Evolutionary conservation across 1,140 invertebrate species (phyloP).

Genomic region (Trachymyrmex septentrionalis): DNA sequence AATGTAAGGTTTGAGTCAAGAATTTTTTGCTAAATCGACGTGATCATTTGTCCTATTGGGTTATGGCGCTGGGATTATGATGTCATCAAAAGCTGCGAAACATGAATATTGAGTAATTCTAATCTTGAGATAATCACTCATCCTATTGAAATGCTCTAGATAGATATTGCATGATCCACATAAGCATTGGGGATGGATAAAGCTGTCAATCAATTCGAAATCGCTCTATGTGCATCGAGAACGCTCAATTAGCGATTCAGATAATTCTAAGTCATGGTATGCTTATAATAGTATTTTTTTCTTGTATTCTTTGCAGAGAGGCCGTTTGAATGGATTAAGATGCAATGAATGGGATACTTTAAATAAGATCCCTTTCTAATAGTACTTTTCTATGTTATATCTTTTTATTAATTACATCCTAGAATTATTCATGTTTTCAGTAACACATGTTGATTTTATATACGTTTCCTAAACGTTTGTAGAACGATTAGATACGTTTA

Average conservation of each 20-base stretch:
- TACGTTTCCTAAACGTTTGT: no score
- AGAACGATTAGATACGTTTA: no score
- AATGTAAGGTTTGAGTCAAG: neutral
- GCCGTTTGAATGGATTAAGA: neutral
- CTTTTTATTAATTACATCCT: constrained; percentile 1
- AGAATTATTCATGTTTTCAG: constrained; percentile 5
- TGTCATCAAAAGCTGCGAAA: constrained; percentile 20
- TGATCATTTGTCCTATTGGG: neutral
- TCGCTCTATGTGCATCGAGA: constrained; percentile 25
- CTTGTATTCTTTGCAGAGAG: neutral
- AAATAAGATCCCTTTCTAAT: no score
- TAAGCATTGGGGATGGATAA: constrained; percentile 28
- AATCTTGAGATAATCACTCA: constrained; percentile 50
- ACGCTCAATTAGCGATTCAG: constrained; percentile 52
- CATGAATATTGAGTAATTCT: constrained; percentile 14
- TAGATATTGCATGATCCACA: constrained; percentile 44
- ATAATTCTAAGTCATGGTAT: neutral
- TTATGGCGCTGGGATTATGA: neutral
- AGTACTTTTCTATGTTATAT: neutral
- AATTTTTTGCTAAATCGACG: neutral
- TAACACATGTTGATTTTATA: no score
- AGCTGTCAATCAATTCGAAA: constrained; percentile 48
- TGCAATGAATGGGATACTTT: neutral
- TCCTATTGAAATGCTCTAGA: constrained; percentile 39
- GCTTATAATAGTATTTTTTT: constrained; percentile 12